Evolutionary conservation across 1,140 invertebrate species (phyloP), one percentile per base, ranked within the genome.

Genomic region (Meloidogyne floridensis): DNA sequence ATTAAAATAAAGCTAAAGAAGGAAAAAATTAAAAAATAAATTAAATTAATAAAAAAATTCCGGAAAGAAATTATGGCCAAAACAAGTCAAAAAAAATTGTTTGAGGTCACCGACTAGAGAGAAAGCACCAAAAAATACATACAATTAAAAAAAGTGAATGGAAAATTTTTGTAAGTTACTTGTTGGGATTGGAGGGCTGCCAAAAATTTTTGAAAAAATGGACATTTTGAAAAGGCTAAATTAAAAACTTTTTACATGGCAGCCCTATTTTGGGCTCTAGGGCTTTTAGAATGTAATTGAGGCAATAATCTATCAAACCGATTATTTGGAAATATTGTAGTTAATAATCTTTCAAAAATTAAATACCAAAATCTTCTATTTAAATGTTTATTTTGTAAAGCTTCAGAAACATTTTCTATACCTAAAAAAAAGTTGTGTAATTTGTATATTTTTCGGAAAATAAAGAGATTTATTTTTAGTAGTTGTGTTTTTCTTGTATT

Each of bases 321-420:
- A 84, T 93, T 94, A 42, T 94, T 92, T 8, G 94, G 94, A 90
- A 95, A 95, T 8, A 95, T 88, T 71, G 93, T 93, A 83, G 93
- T 92, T 18, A 95, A 90, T 47, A 95, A 92, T 53, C 94, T 42
- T 43, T 77, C 47, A 77, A 77, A 51, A 77, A 56, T 43, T 71
- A 77, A 56, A 43, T 77, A 82, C 18, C 95, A 90, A 75, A 97
- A 92, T 87, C 96, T 92, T 86, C 93, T 93, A 91, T 98, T 98
- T 43, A 97, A 92, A 80, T 93, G 93, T 85, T 93, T 93, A 82
- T 94, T 93, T 92, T 97, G 95, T 86, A 96, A 91, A 84, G 96
- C 92, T 87, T 95, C 94, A 89, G 96, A 97, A 4, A 96, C 93
- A 54, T 93, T 93, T n/a, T 95, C 91, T 1, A 97, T 47, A 8